Conservation (phyloP, 1,140 invertebrate species). For the Platyscapa corneri region DNA sequence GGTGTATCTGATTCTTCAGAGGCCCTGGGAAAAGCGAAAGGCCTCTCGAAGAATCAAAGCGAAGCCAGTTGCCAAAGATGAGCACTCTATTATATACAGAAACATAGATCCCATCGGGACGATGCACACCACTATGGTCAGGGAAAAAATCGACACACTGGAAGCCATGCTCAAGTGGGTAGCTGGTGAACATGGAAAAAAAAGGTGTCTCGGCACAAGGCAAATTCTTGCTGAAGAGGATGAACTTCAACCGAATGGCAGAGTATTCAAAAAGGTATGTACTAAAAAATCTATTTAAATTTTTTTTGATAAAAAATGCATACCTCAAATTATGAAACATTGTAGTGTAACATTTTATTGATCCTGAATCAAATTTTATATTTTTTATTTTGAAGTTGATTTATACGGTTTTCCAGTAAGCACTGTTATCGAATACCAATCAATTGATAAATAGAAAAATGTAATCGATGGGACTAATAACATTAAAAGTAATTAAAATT, state of each 20-base stretch:
- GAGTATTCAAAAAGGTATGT: slow-evolving; percentile 94
- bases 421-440: not conserved
- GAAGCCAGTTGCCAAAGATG: slow-evolving; percentile 74
- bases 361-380: not conserved
- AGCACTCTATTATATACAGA: slow-evolving; percentile 82
- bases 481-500: too few relatives aligned
- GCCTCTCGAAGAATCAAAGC: slow-evolving; percentile 85
- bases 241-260: slow-evolving; percentile 93
- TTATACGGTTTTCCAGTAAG: too few relatives aligned
- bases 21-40: slow-evolving; percentile 88
- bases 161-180: slow-evolving; percentile 90
- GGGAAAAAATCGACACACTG: slow-evolving; percentile 88
- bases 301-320: too few relatives aligned
- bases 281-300: not conserved
- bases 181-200: slow-evolving; percentile 81
- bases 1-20: slow-evolving; percentile 89
- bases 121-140: slow-evolving; percentile 82
- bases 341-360: not conserved
- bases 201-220: slow-evolving; percentile 91
- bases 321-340: not conserved
- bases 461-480: too few relatives aligned
- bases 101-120: slow-evolving; percentile 80
- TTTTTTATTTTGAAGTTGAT: too few relatives aligned
- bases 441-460: too few relatives aligned
- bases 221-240: slow-evolving; percentile 94